These are phyloP conservation scores for Leptobrachium leishanense DNA, from an alignment of 2,113 vertebrate genomes.

Conservation along the genomic window DNA sequence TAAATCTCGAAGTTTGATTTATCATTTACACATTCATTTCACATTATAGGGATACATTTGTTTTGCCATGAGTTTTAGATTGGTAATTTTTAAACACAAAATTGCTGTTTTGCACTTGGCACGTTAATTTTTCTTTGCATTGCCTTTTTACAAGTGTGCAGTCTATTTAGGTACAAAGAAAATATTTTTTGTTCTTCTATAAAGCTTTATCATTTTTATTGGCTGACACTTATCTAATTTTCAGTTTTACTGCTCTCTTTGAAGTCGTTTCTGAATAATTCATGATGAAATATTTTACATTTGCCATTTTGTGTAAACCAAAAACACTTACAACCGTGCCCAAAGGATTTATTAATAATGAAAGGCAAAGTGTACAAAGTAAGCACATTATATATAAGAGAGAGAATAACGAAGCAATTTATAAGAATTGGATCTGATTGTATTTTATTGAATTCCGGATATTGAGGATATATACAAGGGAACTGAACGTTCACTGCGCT, in stretches of 20 bases:
- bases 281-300: neutral
- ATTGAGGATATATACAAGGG: neutral
- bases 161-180: slow-evolving; percentile 4
- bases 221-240: slow-evolving; percentile 15
- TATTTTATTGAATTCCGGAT: neutral
- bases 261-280: slow-evolving; percentile 19
- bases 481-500: no score
- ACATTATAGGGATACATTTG: no score
- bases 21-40: no score
- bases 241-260: neutral
- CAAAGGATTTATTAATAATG: neutral
- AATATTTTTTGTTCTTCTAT: slow-evolving; percentile 10
- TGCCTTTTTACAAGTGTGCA: neutral
- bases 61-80: no score
- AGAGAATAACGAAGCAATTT: neutral
- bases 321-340: slow-evolving; percentile 4
- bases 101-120: no score
- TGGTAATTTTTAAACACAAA: no score
- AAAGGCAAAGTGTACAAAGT: neutral
- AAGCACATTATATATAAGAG: neutral
- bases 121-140: no score
- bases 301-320: slow-evolving; percentile 15
- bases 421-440: neutral
- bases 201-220: slow-evolving; percentile 25
- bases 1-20: no score